These are phyloP conservation scores for Drosophila punjabiensis DNA, from an alignment of 1,140 invertebrate genomes.

Conservation along the genomic window DNA sequence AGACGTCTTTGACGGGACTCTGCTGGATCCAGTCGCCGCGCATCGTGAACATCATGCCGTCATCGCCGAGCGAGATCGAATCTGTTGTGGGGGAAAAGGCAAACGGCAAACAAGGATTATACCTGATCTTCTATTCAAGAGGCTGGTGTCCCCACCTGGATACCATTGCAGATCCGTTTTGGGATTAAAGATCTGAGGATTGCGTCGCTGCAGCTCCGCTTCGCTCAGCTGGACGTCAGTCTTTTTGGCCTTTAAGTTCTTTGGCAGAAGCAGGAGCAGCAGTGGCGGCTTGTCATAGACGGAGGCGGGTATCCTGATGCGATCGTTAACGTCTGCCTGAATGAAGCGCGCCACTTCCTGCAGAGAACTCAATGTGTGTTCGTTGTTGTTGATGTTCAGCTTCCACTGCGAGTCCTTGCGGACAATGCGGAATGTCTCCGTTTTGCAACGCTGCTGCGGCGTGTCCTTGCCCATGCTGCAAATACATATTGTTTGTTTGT, in stretches of 20 bases:
- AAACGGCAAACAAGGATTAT: background rate
- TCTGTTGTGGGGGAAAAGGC: slow-evolving; percentile 78
- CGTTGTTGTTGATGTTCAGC: slow-evolving; percentile 45
- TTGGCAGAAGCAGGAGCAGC: slow-evolving; percentile 89
- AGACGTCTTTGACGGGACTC: slow-evolving; percentile 88
- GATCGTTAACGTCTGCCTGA: slow-evolving; percentile 51
- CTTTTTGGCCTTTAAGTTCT: slow-evolving; percentile 83
- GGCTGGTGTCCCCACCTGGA: slow-evolving; percentile 85
- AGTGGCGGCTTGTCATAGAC: slow-evolving; percentile 92
- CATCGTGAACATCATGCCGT: slow-evolving; percentile 88
- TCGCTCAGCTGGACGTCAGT: slow-evolving; percentile 76
- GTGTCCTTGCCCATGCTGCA: slow-evolving; percentile 43
- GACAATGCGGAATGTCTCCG: slow-evolving; percentile 90
- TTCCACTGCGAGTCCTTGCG: slow-evolving; percentile 66
- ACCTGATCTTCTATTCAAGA: background rate
- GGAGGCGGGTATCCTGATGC: slow-evolving; percentile 91
- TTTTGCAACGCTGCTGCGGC: slow-evolving; percentile 86
- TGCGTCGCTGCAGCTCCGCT: slow-evolving; percentile 66
- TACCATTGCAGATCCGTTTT: slow-evolving; percentile 89
- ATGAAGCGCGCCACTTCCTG: slow-evolving; percentile 72
- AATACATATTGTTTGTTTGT: background rate
- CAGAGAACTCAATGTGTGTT: slow-evolving; percentile 57
- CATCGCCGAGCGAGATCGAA: slow-evolving; percentile 87
- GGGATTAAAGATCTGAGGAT: slow-evolving; percentile 78
- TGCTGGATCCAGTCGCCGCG: slow-evolving; percentile 89